These are phyloP conservation scores for Volucella inflata DNA, from an alignment of 2,888 invertebrate species.

Conservation along the genomic window DNA sequence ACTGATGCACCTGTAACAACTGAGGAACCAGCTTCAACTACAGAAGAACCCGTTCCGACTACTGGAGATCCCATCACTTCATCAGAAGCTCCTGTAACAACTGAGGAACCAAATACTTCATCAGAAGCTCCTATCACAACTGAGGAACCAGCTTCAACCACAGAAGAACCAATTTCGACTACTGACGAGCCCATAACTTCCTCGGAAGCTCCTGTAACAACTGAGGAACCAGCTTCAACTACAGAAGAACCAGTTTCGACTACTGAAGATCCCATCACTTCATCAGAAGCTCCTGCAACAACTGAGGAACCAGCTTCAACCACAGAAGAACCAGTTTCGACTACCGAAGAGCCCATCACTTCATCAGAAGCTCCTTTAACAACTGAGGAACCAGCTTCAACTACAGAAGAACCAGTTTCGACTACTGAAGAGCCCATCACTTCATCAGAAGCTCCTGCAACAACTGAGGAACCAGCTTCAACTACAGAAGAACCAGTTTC, in stretches of 20 bases:
- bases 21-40: not conserved
- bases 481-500: conserved; percentile 17
- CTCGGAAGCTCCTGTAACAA: not conserved
- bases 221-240: not conserved
- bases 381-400: not conserved
- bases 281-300: not conserved
- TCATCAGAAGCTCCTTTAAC: not conserved
- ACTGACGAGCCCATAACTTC: not conserved
- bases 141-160: conserved; percentile 17
- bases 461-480: conserved; percentile 31
- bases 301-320: not conserved
- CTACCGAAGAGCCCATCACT: not conserved
- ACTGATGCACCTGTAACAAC: conserved; percentile 14
- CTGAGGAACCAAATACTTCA: conserved; percentile 14
- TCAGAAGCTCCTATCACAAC: conserved; percentile 2
- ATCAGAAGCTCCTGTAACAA: not conserved
- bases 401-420: conserved; percentile 12
- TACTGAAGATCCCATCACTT: not conserved
- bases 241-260: not conserved
- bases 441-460: not conserved
- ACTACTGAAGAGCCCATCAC: conserved; percentile 12
- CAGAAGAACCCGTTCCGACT: not conserved
- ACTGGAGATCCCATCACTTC: not conserved
- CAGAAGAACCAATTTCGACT: conserved; percentile 33
- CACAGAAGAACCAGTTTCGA: not conserved